Evolutionary conservation across 2,113 vertebrate genomes (phyloP), one percentile per base, ranked within the genome.

Genomic region (Alethe castanea): DNA sequence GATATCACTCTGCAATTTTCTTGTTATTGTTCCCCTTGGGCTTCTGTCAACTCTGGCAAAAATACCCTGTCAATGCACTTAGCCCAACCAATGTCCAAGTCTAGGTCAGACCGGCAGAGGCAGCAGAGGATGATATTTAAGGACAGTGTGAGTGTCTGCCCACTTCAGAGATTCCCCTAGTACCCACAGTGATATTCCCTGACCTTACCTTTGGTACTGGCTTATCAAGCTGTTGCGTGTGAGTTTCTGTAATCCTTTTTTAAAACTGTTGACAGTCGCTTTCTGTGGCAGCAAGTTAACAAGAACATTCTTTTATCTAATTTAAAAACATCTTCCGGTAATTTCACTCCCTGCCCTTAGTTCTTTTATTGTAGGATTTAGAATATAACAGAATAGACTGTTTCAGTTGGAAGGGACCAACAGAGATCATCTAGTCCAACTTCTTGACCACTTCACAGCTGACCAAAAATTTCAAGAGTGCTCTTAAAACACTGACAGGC

Each of bases 121-220:
- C 44, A 71, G n/a, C 25, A 66, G 11, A 8, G 15, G 8, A 19
- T 61, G 45, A 13, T n/a, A 26, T 59, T 90, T 54, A 81, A 26
- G 28, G 23, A 23, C 42, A 44, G 7, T 11, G 25, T n/a, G 33
- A 8, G 5, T 54, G 10, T 47, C 64, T 45, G 26, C 22, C 19
- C 5, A 28, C 4, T 67, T 57, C 36, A 29, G 22, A 52, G 36
- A 25, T 4, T 59, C 7, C 38, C 15, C 22, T 15, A 23, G 11
- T 8, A 64, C 26, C 8, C 28, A 57, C 19, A 52, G 17, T 4
- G 65, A 3, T 31, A 53, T 65, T 60, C 26, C 40, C 7, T 4
- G 1, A 24, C 8, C 2, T 1, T 35, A 24, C 24, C 18, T 53
- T 65, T 40, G 19, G 19, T 56, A 19, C 42, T 11, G 0, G 17